Conservation (phyloP, 2,888 invertebrate species). For the Rhagonycha fulva region DNA sequence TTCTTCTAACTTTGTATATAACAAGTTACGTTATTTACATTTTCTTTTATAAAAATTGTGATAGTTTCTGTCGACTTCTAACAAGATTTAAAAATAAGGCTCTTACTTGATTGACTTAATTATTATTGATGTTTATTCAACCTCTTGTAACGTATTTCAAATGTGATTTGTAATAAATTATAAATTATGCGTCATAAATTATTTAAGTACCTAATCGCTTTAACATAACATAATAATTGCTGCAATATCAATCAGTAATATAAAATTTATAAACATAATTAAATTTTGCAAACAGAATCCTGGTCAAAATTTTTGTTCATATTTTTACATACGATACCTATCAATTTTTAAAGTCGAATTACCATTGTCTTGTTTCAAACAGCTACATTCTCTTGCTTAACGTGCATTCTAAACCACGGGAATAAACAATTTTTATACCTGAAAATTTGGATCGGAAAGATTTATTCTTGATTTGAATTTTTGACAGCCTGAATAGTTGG, state of each 20-base stretch:
- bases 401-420: too few species aligned
- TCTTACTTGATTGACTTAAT: background rate
- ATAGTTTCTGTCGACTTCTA: slow-evolving; percentile 25
- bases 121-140: background rate
- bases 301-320: background rate
- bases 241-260: background rate
- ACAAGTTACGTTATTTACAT: slow-evolving; percentile 33
- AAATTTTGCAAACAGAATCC: background rate
- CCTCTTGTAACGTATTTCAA: background rate
- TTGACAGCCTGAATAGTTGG: too few species aligned
- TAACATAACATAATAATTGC: background rate
- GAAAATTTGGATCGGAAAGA: too few species aligned
- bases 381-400: too few species aligned
- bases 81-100: slow-evolving; percentile 19
- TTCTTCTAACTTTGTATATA: slow-evolving; percentile 37
- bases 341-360: too few species aligned
- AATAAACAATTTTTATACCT: too few species aligned
- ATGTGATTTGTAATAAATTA: background rate
- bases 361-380: too few species aligned
- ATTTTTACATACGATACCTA: background rate
- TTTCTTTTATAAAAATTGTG: slow-evolving; percentile 29
- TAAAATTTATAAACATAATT: background rate
- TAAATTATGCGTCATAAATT: background rate
- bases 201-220: background rate
- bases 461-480: too few species aligned